A percentile compares a stretch with the other conserved stretches of the same genome.
Evolutionary conservation across 2,888 invertebrate genomes (phyloP).

Genomic region (Drosophila glabriapex): DNA sequence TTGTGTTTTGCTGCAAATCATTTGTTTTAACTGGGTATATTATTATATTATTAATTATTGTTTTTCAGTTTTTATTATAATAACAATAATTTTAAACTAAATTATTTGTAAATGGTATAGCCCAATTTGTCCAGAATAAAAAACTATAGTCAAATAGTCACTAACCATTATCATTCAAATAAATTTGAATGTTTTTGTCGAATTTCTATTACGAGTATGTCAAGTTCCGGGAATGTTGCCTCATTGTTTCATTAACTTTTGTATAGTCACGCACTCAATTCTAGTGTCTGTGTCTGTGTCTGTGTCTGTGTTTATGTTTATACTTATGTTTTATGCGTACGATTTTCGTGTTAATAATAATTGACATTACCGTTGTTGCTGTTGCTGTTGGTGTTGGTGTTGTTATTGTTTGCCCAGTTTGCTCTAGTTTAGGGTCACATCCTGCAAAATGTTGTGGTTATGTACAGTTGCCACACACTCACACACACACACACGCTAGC

Average conservation of each 20-base stretch:
- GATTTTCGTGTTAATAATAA: conserved; percentile 70
- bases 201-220: neutral
- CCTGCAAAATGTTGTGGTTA: conserved; percentile 10
- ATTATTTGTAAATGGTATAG: neutral
- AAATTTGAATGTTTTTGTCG: neutral
- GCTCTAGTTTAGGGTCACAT: conserved; percentile 22
- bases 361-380: conserved; percentile 55
- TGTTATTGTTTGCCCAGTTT: conserved; percentile 19
- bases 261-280: conserved; percentile 5
- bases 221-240: neutral
- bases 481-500: neutral
- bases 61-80: neutral
- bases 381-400: conserved; percentile 17
- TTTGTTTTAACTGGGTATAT: neutral
- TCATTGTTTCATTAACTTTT: conserved; percentile 1
- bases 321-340: conserved; percentile 41
- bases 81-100: neutral
- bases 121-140: neutral
- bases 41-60: neutral
- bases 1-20: neutral
- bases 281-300: neutral
- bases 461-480: conserved; percentile 1
- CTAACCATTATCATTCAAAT: neutral
- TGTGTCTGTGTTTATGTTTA: neutral
- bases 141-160: neutral